phyloP scores from a whole-genome alignment of 2,888 invertebrate genomes.

The Cephus spinipes region DNA sequence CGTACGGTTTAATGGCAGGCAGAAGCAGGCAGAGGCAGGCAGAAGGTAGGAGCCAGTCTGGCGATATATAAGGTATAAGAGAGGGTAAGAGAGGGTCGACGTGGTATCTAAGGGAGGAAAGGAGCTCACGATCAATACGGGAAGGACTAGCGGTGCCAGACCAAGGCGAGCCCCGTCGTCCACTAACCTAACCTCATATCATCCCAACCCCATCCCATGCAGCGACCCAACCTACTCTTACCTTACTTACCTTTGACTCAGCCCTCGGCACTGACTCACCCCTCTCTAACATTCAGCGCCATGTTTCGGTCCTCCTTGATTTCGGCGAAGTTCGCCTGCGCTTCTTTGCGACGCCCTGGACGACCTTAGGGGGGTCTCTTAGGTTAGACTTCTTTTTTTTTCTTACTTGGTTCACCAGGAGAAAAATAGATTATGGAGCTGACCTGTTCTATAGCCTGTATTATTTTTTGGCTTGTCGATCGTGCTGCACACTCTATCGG shows the following conservation, averaged over 20 bases:
- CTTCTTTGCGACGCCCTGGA: not conserved
- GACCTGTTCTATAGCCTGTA: not conserved
- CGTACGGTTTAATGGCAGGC: not conserved
- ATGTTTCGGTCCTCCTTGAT: slow-evolving; percentile 16
- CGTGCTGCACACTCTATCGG: not conserved
- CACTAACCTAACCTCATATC: slow-evolving; percentile 59
- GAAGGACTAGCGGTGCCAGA: slow-evolving; percentile 65
- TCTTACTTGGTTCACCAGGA: not conserved
- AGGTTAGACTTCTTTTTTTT: not conserved
- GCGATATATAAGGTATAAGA: slow-evolving; percentile 41
- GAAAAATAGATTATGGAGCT: not conserved
- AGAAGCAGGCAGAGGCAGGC: slow-evolving; percentile 19
- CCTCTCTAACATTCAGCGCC: not conserved
- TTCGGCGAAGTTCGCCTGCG: slow-evolving; percentile 6
- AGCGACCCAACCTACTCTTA: slow-evolving; percentile 46
- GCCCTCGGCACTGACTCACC: slow-evolving; percentile 21
- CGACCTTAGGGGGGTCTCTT: not conserved
- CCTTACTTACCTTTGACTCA: slow-evolving; percentile 34
- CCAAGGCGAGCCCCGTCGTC: slow-evolving; percentile 61
- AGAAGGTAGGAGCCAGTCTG: slow-evolving; percentile 32
- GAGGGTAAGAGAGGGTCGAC: slow-evolving; percentile 49
- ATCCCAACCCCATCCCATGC: slow-evolving; percentile 52
- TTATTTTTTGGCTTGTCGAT: not conserved
- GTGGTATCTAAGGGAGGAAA: slow-evolving; percentile 61
- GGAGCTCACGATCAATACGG: slow-evolving; percentile 64